Conservation (phyloP, 2,113 vertebrate species). For the Mustela lutreola region DNA sequence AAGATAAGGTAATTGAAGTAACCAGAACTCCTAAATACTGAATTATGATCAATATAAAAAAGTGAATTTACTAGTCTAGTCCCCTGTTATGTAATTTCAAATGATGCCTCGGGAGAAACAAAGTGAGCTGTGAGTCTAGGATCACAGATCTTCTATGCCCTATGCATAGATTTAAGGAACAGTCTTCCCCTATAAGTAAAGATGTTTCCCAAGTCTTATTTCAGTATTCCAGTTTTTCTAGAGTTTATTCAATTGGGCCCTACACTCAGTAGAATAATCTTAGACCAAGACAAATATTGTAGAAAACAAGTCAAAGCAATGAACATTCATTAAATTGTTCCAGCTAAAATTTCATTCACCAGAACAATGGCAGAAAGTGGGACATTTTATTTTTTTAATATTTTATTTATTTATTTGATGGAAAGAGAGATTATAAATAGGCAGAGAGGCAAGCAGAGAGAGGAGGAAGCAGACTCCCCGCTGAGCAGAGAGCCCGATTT, state of each 20-base stretch:
- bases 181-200: neutral
- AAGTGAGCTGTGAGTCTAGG: neutral
- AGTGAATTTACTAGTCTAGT: neutral
- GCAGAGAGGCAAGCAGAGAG: no score
- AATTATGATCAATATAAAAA: neutral
- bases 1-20: neutral
- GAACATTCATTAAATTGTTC: neutral
- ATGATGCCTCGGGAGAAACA: neutral
- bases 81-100: neutral
- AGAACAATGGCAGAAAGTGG: neutral
- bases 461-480: no score
- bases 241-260: neutral
- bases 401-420: no score
- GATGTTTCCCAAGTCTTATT: neutral
- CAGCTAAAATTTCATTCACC: neutral
- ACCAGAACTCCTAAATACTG: neutral
- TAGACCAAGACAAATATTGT: neutral
- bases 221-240: neutral
- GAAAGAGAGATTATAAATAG: no score
- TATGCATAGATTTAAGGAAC: neutral
- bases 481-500: no score
- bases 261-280: neutral
- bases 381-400: no score
- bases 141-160: neutral
- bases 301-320: neutral